Evolutionary conservation across 2,113 vertebrate species (phyloP).

Genomic region (Cairina moschata): DNA sequence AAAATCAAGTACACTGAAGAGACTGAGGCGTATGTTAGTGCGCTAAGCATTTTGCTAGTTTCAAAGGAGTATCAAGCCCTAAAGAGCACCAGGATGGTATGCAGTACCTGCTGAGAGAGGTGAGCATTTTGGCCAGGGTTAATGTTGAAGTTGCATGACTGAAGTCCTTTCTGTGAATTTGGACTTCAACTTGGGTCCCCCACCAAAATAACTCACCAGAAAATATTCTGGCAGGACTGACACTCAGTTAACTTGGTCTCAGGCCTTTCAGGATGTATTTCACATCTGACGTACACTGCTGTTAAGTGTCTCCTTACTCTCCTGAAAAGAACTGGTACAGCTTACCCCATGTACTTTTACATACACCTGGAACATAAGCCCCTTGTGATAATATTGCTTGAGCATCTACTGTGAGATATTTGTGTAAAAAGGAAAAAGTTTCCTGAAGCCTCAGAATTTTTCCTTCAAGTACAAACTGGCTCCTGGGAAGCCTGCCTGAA

Average conservation of each 20-base stretch:
- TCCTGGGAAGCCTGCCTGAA: neutral
- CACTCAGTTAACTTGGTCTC: neutral
- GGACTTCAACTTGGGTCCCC: neutral
- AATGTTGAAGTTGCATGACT: rapidly evolving
- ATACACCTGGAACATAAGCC: neutral
- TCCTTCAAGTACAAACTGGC: neutral
- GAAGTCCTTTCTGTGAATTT: neutral
- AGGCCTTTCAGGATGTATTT: neutral
- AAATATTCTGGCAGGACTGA: neutral
- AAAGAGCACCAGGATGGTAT: rapidly evolving
- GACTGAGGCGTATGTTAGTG: rapidly evolving
- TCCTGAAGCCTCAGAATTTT: neutral
- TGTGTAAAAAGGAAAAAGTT: neutral
- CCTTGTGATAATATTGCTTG: neutral
- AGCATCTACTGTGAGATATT: neutral
- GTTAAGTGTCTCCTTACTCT: neutral
- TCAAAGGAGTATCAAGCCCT: neutral
- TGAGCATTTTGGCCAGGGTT: neutral
- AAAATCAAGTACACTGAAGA: neutral
- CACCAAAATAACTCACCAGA: neutral
- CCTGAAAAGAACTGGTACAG: neutral
- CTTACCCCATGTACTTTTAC: neutral
- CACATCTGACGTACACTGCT: neutral
- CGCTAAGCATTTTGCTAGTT: neutral
- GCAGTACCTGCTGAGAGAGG: neutral